Percentiles rank a stretch among this genome's conserved stretches.
Evolutionary conservation across 2,113 vertebrate species (phyloP).

Genomic region (Carassius gibelio): DNA sequence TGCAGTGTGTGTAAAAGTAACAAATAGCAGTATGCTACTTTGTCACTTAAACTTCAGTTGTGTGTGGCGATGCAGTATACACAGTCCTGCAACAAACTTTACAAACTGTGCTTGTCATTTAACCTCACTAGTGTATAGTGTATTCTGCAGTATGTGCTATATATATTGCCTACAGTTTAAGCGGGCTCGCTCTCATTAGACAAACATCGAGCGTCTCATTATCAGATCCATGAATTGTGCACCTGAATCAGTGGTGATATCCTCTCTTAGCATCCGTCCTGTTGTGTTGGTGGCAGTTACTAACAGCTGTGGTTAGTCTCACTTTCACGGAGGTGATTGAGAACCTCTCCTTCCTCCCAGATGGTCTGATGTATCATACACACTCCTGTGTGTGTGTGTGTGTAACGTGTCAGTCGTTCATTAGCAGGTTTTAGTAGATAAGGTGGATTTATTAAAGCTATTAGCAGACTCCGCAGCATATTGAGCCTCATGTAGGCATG

Average conservation of each 20-base stretch:
- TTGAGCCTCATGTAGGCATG: not conserved
- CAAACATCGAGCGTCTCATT: not conserved
- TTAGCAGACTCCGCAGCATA: not conserved
- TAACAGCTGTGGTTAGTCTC: not conserved
- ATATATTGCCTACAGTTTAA: not conserved
- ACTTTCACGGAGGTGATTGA: not conserved
- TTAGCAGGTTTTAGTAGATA: slow-evolving; percentile 22
- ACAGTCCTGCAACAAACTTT: no score
- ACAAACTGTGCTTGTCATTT: no score
- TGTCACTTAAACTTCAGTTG: no score
- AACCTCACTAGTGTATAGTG: no score
- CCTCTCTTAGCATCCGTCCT: not conserved
- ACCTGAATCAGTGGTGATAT: not conserved
- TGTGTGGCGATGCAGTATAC: no score
- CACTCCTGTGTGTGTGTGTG: not conserved
- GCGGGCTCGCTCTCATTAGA: not conserved
- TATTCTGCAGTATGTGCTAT: not conserved
- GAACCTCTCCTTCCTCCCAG: not conserved
- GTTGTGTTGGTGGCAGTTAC: not conserved
- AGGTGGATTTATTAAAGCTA: slow-evolving; percentile 17
- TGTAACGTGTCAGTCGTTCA: not conserved
- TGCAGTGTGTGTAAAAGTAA: no score
- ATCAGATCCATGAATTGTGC: not conserved
- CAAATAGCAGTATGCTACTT: no score
- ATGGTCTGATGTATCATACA: not conserved